These are phyloP conservation scores for Oopsacas minuta DNA, from an alignment of 37 sponge, comb jelly and placozoan genomes.

Conservation along the genomic window DNA sequence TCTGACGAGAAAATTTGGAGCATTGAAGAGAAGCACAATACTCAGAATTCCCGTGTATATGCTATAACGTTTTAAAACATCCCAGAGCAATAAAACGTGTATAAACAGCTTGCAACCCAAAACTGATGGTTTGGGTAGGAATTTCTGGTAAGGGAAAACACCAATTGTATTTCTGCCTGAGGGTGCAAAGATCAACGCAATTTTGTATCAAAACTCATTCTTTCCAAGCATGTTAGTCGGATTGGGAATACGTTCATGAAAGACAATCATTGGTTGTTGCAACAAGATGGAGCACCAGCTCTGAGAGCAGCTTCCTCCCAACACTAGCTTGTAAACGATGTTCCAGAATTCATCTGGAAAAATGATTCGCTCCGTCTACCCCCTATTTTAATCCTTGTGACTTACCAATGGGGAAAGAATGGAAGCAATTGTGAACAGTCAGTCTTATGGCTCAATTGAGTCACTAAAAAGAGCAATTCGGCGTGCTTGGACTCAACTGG, in stretches of 20 bases:
- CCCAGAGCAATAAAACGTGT: neutral
- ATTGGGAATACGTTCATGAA: neutral
- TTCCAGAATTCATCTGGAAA: neutral
- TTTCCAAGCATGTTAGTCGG: neutral
- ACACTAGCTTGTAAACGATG: neutral
- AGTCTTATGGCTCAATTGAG: neutral
- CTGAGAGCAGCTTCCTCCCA: neutral
- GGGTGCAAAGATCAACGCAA: neutral
- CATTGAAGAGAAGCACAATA: neutral
- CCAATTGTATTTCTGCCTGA: neutral
- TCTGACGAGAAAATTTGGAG: neutral
- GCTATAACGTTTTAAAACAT: neutral
- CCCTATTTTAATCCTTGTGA: neutral
- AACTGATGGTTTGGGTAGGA: neutral
- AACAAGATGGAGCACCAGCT: neutral
- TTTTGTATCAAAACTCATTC: neutral
- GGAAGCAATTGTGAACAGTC: neutral
- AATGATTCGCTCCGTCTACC: neutral
- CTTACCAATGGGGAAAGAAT: too few relatives aligned
- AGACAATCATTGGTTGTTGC: neutral
- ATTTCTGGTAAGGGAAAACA: neutral
- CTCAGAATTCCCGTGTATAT: neutral
- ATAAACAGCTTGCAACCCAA: neutral
- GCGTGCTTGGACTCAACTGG: neutral
- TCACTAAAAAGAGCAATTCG: neutral